phyloP scores from a whole-genome alignment of 1,140 invertebrate species.

The Drosophila ercepeae region DNA sequence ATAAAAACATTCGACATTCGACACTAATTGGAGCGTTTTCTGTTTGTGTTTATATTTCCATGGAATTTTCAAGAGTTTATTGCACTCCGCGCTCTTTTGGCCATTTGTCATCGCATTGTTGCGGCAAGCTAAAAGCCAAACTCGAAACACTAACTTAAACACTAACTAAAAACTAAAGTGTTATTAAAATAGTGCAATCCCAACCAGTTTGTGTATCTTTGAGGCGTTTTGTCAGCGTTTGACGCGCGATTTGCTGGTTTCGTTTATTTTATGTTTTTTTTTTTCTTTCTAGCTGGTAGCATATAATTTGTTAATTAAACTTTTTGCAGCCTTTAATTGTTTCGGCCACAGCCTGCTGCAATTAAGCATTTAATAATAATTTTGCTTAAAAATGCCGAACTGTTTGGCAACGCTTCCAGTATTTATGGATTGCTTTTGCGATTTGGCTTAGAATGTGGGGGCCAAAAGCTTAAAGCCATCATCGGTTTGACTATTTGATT shows the following conservation, averaged over 20 bases:
- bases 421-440: constrained; percentile 49
- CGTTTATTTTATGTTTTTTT: constrained; percentile 28
- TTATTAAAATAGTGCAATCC: constrained; percentile 50
- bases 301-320: constrained; percentile 67
- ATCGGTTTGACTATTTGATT: constrained; percentile 40
- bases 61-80: constrained; percentile 73
- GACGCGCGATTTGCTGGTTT: constrained; percentile 39
- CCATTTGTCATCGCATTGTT: constrained; percentile 47
- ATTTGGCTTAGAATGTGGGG: constrained; percentile 61
- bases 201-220: constrained; percentile 47
- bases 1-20: constrained; percentile 26
- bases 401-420: constrained; percentile 56
- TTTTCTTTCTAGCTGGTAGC: constrained; percentile 32
- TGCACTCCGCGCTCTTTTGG: constrained; percentile 45
- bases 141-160: too few species aligned
- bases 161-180: constrained; percentile 19
- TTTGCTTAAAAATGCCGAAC: constrained; percentile 65
- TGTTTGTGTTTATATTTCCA: constrained; percentile 66
- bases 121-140: constrained; percentile 4
- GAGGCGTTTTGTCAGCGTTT: constrained; percentile 58
- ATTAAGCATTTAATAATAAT: constrained; percentile 74
- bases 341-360: constrained; percentile 66
- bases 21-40: constrained; percentile 56
- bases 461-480: constrained; percentile 26
- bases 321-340: constrained; percentile 68